A percentile compares a stretch with the other conserved stretches of the same genome.
These are phyloP conservation scores for Dendrolimus houi DNA, from an alignment of 2,888 invertebrate genomes.

Conservation along the genomic window DNA sequence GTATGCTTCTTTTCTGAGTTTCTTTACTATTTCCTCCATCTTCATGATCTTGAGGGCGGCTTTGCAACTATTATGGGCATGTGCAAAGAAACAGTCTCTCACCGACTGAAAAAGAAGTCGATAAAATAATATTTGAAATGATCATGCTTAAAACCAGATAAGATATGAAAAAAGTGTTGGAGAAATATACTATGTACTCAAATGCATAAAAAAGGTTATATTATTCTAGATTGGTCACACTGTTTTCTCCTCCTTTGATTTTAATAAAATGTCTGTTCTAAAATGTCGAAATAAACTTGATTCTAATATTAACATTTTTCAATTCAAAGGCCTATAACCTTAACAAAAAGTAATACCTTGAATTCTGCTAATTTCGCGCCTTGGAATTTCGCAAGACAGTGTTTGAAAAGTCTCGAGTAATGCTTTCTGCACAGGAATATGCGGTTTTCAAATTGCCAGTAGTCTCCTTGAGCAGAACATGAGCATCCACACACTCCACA, in stretches of 20 bases:
- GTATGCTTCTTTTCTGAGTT: conserved; percentile 66
- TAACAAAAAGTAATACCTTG: too few relatives aligned
- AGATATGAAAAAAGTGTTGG: too few relatives aligned
- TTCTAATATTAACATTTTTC: too few relatives aligned
- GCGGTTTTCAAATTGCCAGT: conserved; percentile 73
- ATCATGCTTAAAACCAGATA: too few relatives aligned
- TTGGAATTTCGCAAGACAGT: conserved; percentile 59
- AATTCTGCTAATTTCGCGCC: conserved; percentile 58
- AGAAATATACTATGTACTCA: too few relatives aligned
- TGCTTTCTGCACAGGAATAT: conserved; percentile 63
- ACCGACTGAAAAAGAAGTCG: conserved; percentile 44
- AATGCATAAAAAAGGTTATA: too few relatives aligned
- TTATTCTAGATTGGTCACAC: too few relatives aligned
- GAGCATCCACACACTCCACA: conserved; percentile 61
- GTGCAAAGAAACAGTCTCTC: conserved; percentile 68
- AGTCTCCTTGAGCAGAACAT: conserved; percentile 73
- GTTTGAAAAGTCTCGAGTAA: conserved; percentile 51
- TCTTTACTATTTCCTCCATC: conserved; percentile 60
- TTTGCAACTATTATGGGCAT: conserved; percentile 67
- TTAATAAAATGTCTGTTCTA: too few relatives aligned
- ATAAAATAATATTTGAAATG: background rate
- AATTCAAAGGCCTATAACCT: too few relatives aligned
- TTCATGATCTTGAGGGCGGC: conserved; percentile 71
- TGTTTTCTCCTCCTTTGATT: too few relatives aligned
- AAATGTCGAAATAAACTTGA: too few relatives aligned